These are phyloP conservation scores for Cinclus cinclus DNA, from an alignment of 2,113 vertebrate species.

Conservation along the genomic window DNA sequence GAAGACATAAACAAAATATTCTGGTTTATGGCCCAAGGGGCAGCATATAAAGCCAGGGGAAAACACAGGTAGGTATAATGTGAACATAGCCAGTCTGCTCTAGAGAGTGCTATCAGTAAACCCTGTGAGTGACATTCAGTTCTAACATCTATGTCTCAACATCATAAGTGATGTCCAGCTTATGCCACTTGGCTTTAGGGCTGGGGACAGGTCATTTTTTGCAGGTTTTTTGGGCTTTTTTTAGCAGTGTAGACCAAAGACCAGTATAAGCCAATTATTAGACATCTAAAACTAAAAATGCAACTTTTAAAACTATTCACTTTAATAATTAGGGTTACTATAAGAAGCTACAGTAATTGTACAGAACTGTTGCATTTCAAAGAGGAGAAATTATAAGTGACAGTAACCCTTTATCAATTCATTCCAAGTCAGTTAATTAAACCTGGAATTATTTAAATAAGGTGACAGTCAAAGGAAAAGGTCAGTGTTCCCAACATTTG, in stretches of 20 bases:
- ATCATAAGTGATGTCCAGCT: not conserved
- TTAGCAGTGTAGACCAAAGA: not conserved
- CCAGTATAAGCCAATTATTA: not conserved
- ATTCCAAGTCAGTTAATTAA: slow-evolving; percentile 62
- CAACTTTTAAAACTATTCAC: not conserved
- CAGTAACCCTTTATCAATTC: slow-evolving; percentile 53
- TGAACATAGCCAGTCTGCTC: not conserved
- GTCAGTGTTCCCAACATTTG: slow-evolving; percentile 32
- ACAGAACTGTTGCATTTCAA: slow-evolving; percentile 22
- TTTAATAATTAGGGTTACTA: slow-evolving; percentile 33
- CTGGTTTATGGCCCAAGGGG: not conserved
- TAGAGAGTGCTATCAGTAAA: not conserved
- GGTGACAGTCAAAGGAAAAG: slow-evolving; percentile 56
- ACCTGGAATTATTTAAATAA: slow-evolving; percentile 61
- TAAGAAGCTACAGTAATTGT: not conserved
- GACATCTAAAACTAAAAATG: not conserved
- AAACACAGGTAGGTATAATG: not conserved
- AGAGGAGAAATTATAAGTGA: slow-evolving; percentile 46
- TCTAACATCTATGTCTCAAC: not conserved
- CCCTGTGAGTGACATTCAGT: not conserved
- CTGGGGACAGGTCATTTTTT: not conserved
- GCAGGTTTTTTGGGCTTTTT: not conserved
- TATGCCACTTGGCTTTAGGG: not conserved
- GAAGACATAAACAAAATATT: not conserved
- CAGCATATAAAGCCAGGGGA: not conserved